Percentiles rank a stretch among this genome's conserved stretches.
Evolutionary conservation across 2,113 vertebrate genomes (phyloP).

Genomic region (Corythaeola cristata): DNA sequence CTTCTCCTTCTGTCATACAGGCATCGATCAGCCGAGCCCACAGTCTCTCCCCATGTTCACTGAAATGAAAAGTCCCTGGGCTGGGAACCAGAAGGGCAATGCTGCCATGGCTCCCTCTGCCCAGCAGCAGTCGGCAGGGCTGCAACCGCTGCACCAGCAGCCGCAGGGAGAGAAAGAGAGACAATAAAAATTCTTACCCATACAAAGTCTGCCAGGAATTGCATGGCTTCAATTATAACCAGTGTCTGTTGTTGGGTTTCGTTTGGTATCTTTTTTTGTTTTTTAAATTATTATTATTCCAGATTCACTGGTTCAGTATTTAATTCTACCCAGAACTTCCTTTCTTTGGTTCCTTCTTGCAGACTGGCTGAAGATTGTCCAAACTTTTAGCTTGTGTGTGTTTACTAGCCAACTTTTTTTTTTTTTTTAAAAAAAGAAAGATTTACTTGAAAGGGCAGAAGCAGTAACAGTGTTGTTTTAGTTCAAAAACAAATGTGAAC

Average conservation of each 20-base stretch:
- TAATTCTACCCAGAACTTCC: not conserved
- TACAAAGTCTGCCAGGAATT: not conserved
- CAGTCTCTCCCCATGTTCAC: not conserved
- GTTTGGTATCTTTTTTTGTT: not conserved
- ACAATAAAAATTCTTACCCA: not conserved
- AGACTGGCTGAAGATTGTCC: not conserved
- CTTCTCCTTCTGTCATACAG: not conserved
- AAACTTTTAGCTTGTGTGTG: not conserved
- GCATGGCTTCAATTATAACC: not conserved
- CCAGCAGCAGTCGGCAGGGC: not conserved
- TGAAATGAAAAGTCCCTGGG: not conserved
- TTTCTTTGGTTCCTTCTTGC: not conserved
- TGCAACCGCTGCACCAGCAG: not conserved
- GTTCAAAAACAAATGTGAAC: slow-evolving; percentile 62
- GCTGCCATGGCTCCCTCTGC: not conserved
- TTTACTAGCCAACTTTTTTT: not conserved
- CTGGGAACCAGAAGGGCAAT: not conserved
- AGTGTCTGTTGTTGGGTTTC: not conserved
- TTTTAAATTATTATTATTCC: not conserved
- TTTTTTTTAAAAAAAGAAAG: not conserved
- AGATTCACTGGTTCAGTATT: not conserved
- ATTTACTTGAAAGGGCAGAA: not conserved
- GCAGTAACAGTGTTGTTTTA: not conserved
- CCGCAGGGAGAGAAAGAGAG: not conserved
- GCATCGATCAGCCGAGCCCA: accelerated